Percentiles rank a stretch among this genome's conserved stretches.
phyloP scores from a whole-genome alignment of 2,113 vertebrate species.

The Toxostoma redivivum region DNA sequence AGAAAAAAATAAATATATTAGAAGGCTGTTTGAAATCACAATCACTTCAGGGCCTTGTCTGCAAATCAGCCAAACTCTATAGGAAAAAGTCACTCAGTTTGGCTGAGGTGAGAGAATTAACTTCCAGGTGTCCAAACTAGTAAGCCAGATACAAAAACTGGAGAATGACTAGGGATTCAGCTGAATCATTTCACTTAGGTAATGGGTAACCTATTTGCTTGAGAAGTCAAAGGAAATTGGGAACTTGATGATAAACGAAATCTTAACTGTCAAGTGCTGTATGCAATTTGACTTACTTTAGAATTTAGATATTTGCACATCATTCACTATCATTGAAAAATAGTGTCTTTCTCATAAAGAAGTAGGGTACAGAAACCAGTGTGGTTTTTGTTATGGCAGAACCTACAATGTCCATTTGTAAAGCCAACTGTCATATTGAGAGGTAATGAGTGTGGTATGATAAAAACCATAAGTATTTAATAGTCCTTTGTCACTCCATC shows the following conservation, averaged over 20 bases:
- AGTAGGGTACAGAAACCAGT: neutral
- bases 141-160: slow-evolving; percentile 34
- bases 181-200: slow-evolving; percentile 33
- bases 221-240: slow-evolving; percentile 49
- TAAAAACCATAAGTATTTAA: neutral
- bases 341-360: neutral
- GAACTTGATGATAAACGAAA: slow-evolving; percentile 57
- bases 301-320: slow-evolving; percentile 55
- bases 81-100: neutral
- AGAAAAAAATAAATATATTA: neutral
- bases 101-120: slow-evolving; percentile 13
- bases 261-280: slow-evolving; percentile 53
- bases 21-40: neutral
- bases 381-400: neutral
- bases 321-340: slow-evolving; percentile 23
- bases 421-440: neutral
- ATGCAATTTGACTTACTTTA: slow-evolving; percentile 45
- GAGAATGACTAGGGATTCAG: slow-evolving; percentile 38
- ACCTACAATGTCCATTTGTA: neutral
- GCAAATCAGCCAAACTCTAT: neutral
- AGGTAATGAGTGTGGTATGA: neutral
- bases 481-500: neutral
- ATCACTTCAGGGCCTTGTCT: neutral
- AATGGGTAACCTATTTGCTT: slow-evolving; percentile 44
- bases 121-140: neutral